Base-by-base conservation (phyloP, 1,140 invertebrate genomes). In the Teleopsis dalmanni region DNA sequence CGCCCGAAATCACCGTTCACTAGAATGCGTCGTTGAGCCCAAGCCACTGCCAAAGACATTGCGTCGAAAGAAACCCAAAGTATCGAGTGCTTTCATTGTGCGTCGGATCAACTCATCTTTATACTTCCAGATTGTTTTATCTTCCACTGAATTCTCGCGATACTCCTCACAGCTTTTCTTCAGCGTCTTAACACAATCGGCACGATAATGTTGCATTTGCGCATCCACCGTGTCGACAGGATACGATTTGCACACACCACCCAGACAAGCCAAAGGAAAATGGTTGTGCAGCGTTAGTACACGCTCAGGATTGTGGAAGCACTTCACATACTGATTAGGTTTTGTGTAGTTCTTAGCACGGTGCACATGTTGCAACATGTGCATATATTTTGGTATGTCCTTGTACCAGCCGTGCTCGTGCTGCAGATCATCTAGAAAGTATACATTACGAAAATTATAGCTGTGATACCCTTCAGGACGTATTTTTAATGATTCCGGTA, bases 301-400 rank as follows among this genome's bases (percentile, higher is more conserved):
- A 50, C 87, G 79, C 56, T 91, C 85, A 4, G 90, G 87, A 72
- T 94, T 90, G 68, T 95, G 91, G 75, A 95, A 95, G 72, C 90
- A 92, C 71, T 95, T 95, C 26, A 94, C 86, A 71, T 93, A 94
- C 68, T 91, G 87, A 54, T 91, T 89, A 1, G 90, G 91, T 71
- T 92, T 92, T 1, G 91, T 95, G 71, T 91, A 94, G 72, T 94
- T 94, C 60, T 83, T 83, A 37, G 87, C 85, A 7, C 91, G 79
- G 62, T 91, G 91, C 4, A 95, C 90, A 71, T 95, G 91, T 71
- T 93, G 90, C 57, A 94, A 65, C 90, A 94, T 94, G 70, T 95
- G 91, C 82, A 94, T 84, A 67, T 94, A 94, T 50, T 80, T 83
- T 18, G 89, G 91, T 52, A 89, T 85, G 56, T 87, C 85, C 57